Conservation (phyloP, 2,113 vertebrate genomes). For the Osmerus mordax region DNA sequence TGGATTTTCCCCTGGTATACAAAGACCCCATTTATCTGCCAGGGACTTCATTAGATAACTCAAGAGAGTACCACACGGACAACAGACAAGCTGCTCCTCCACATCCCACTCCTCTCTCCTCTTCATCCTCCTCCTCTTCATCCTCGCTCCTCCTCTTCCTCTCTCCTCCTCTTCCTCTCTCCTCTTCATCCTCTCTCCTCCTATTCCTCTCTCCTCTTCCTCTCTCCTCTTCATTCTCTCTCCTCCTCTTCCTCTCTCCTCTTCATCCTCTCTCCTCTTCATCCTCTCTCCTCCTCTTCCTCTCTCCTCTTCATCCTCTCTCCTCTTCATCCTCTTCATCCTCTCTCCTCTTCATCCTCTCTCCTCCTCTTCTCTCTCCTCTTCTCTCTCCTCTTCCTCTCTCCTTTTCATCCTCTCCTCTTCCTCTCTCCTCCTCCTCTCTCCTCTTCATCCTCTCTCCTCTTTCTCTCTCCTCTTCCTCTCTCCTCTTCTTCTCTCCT, state of each 20-base stretch:
- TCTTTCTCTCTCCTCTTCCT: too few species aligned
- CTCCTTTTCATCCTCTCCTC: background rate
- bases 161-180: background rate
- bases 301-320: background rate
- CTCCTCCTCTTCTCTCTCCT: background rate
- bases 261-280: background rate
- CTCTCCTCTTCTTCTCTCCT: too few species aligned
- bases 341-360: background rate
- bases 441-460: background rate
- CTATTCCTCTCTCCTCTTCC: too few species aligned
- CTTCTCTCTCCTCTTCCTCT: background rate
- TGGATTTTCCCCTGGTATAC: constrained; percentile 66
- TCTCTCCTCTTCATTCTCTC: constrained; percentile 9
- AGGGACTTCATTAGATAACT: background rate
- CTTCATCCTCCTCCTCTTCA: background rate
- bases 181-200: background rate
- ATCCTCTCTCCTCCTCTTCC: background rate
- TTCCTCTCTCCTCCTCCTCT: too few species aligned
- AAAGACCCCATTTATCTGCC: constrained; percentile 58
- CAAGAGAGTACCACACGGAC: too few species aligned
- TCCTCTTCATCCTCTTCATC: constrained; percentile 3
- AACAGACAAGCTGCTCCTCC: too few species aligned
- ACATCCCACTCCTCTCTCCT: too few species aligned
- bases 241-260: constrained; percentile 4
- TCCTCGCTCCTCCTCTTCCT: background rate